phyloP scores from a whole-genome alignment of 2,797 vertebrate species.

The Rhabdophis nuchalis region DNA sequence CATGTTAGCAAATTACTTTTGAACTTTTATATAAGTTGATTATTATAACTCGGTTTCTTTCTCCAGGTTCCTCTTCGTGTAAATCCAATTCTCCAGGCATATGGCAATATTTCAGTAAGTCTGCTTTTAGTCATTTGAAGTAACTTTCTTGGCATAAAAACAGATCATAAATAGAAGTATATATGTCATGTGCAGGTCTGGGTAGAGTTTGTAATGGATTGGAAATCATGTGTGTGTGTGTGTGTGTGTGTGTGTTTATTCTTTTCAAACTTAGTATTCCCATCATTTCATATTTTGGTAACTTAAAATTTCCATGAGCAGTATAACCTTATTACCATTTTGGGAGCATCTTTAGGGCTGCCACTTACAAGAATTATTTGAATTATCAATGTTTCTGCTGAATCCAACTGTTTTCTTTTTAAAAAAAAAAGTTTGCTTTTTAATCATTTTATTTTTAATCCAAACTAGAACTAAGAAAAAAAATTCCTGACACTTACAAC shows the following conservation, averaged over 20 bases:
- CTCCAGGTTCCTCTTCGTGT: conserved; percentile 80
- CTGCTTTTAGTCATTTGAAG: background rate
- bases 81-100: conserved; percentile 86
- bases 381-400: background rate
- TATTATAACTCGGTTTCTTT: conserved; percentile 35
- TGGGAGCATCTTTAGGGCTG: too few species aligned
- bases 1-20: background rate
- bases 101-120: conserved; percentile 88
- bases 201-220: background rate
- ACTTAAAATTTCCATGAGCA: background rate
- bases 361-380: background rate
- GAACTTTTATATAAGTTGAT: background rate
- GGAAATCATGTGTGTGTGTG: background rate
- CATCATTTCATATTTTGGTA: background rate
- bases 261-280: background rate
- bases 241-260: background rate
- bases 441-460: background rate
- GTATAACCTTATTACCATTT: background rate
- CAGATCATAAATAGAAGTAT: background rate
- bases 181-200: background rate
- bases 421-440: background rate
- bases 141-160: background rate
- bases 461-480: too few species aligned
- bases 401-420: background rate
- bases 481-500: too few species aligned